Evolutionary conservation across 2,113 vertebrate genomes (phyloP), one percentile per base, ranked within the genome.

Genomic region (Sinocyclocheilus anophthalmus): DNA sequence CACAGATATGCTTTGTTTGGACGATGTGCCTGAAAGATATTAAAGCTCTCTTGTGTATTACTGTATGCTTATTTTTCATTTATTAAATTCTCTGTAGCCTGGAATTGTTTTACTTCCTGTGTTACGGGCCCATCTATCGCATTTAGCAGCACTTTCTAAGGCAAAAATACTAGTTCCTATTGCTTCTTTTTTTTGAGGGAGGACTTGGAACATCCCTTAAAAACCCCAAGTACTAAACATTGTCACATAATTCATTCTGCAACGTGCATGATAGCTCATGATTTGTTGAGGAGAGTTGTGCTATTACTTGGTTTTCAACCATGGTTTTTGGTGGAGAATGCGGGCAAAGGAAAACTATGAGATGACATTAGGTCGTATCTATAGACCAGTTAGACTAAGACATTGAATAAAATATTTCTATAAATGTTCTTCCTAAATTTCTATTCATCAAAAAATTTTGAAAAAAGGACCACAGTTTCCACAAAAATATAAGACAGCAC

Each of bases 1-100:
- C 84, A 84, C 67, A 80, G 76, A 88, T 84, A 72, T 70, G 84
- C 65, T 88, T 86, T 86, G 81, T 37, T 86, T 84, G 81, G 84
- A 84, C 53, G 20, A 80, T 37, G 69, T 30, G 59, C 57, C 45
- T 70, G 48, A 88, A 86, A 84, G 37, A 79, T 53, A 80, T 84
- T n/a, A 59, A 22, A 75, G 81, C 78, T 53, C 76, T 61, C n/a
- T 42, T 5, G 76, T 81, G 81, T 76, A 72, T 84, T 76, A 81
- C 77, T 83, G 53, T 86, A 84, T 84, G 57, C 53, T 26, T 45
- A 22, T 81, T 26, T 80, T 86, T 57, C 57, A 82, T 76, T 80
- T 63, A 69, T 79, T 76, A 81, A 86, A 86, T 53, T 81, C 33
- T 78, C 77, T 75, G 42, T n/a, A 55, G 53, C 20, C 80, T 55